A percentile compares a stretch with the other conserved stretches of the same genome.
Evolutionary conservation across 2,888 invertebrate species (phyloP).

Genomic region (Apamea anceps): DNA sequence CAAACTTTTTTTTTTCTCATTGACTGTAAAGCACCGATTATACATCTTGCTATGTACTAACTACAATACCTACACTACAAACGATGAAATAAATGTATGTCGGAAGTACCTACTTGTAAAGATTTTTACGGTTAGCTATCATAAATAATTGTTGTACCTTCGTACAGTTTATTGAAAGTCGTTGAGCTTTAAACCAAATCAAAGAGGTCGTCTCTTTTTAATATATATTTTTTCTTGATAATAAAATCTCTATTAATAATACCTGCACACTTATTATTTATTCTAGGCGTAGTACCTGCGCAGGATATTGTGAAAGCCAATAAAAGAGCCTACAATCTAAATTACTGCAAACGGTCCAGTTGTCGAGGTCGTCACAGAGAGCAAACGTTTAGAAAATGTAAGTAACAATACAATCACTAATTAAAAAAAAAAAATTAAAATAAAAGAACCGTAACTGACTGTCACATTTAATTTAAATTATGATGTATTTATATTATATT

Average conservation of each 20-base stretch:
- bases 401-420: slow-evolving; percentile 13
- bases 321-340: slow-evolving; percentile 47
- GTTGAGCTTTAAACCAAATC: slow-evolving; percentile 2
- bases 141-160: not conserved
- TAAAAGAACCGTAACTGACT: slow-evolving; percentile 5
- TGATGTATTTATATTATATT: not conserved
- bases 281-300: slow-evolving; percentile 1
- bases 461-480: slow-evolving; percentile 12
- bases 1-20: slow-evolving; percentile 2
- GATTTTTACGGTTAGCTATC: not conserved
- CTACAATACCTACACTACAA: not conserved
- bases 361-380: slow-evolving; percentile 43
- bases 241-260: not conserved
- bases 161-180: not conserved
- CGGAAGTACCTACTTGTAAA: not conserved
- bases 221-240: too few relatives aligned
- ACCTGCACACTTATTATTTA: not conserved
- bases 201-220: too few relatives aligned
- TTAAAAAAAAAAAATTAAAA: too few relatives aligned
- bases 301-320: slow-evolving; percentile 50
- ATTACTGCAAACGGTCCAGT: slow-evolving; percentile 1
- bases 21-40: not conserved
- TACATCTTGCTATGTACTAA: not conserved
- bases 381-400: slow-evolving; percentile 23
- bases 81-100: not conserved